Evolutionary conservation across 2,113 vertebrate genomes (phyloP).

Genomic region (Amphiprion percula): DNA sequence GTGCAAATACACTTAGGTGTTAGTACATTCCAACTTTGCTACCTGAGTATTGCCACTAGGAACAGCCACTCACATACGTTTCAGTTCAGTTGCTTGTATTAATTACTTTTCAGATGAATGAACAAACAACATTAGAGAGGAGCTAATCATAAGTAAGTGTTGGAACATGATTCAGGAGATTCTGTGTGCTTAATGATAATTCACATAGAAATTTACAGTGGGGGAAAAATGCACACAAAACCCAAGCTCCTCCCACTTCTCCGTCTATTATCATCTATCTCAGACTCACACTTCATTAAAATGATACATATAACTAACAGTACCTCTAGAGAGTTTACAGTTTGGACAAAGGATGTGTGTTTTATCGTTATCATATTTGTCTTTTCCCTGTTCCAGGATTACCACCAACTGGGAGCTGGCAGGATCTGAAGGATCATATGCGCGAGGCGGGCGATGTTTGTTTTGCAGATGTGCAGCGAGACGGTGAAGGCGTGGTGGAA

Average conservation of each 20-base stretch:
- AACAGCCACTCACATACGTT: too few species aligned
- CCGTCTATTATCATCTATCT: background rate
- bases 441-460: constrained; percentile 90
- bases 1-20: background rate
- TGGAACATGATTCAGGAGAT: too few species aligned
- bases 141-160: too few species aligned
- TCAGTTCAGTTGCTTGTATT: too few species aligned
- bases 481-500: constrained; percentile 89
- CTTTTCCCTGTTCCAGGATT: constrained; percentile 78
- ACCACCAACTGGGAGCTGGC: constrained; percentile 91
- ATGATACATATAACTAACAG: background rate
- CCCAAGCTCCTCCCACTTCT: constrained; percentile 10
- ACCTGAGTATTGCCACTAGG: too few species aligned
- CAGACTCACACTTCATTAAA: background rate
- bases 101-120: too few species aligned
- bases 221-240: background rate
- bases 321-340: background rate
- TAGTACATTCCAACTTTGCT: too few species aligned
- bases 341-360: background rate
- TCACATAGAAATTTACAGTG: too few species aligned
- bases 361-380: background rate
- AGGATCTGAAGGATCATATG: constrained; percentile 92
- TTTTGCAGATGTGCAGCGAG: constrained; percentile 89
- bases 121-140: too few species aligned
- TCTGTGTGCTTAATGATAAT: background rate